Base-by-base conservation (phyloP, 2,797 vertebrate species). In the Hyperoplus immaculatus region DNA sequence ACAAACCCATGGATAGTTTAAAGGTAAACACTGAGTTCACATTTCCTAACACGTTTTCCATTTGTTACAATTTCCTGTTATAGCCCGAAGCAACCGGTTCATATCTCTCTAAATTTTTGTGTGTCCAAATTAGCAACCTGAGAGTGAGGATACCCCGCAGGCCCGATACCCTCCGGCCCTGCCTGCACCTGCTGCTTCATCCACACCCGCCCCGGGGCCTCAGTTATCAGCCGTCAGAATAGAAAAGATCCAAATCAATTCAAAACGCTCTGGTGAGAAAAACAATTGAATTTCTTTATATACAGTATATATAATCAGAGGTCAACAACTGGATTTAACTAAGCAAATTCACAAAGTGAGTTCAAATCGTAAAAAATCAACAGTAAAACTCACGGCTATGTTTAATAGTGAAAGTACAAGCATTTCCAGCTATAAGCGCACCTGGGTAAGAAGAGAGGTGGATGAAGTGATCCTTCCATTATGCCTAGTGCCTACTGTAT, bases 1-100 rank as follows among this genome's bases (percentile, higher is more conserved):
- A 65, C 75, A 77, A 67, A 63, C 64, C 69, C 72, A 96, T 95
- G 95, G 93, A 95, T 66, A 93, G 87, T 78, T 89, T 94, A 78
- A 94, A 95, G 95, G 95, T 95, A 71, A 83, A 68, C 12, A 3
- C 21, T 38, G 1, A 50, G 6, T 21, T 67, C 8, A 4, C 29
- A 4, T 16, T 46, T 75, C 64, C 49, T 21, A 46, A 5, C 4
- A 66, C 11, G 13, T 3, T 51, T 71, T 67, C n/a, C 9, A 5
- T 39, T 65, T 6, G 10, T 70, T 2, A 38, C 11, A 2, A 0
- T 36, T 59, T 58, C 45, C 69, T 18, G 47, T 39, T 29, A 18
- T 41, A 18, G 63, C 3, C 66, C 11, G 38, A 79, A 75, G 45
- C 50, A 57, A 60, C 11, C 5, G 0, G 3, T 3, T 2, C 36